Evolutionary conservation across 2,888 invertebrate species (phyloP).

Genomic region (Caenorhabditis auriculariae): DNA sequence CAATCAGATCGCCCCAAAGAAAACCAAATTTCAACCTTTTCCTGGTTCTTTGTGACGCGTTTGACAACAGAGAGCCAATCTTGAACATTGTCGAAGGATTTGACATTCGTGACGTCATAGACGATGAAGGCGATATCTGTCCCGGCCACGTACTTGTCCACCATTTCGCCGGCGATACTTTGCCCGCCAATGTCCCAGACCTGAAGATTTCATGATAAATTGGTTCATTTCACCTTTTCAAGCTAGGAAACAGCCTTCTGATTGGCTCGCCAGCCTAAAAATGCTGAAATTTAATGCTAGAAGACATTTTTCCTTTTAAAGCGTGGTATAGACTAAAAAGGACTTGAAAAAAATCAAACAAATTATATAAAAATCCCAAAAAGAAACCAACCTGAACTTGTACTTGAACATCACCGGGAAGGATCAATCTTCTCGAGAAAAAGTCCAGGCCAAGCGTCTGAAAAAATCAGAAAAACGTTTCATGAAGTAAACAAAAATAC

Average conservation of each 20-base stretch:
- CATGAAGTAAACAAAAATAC: too few species aligned
- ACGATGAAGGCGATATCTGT: constrained; percentile 74
- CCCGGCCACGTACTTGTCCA: constrained; percentile 70
- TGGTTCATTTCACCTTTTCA: too few species aligned
- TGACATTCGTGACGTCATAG: constrained; percentile 79
- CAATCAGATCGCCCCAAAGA: too few species aligned
- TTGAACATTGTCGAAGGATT: constrained; percentile 78
- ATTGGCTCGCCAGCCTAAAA: too few species aligned
- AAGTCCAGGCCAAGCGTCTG: constrained; percentile 77
- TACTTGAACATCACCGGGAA: constrained; percentile 67
- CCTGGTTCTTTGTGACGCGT: constrained; percentile 62
- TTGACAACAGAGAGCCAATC: constrained; percentile 73
- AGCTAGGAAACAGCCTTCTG: too few species aligned
- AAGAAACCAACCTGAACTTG: constrained; percentile 46
- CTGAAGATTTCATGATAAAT: constrained; percentile 65
- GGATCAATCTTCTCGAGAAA: constrained; percentile 72
- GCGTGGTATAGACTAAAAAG: not conserved
- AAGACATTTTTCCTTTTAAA: not conserved
- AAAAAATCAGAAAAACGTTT: too few species aligned
- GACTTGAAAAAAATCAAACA: not conserved
- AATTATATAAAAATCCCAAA: not conserved
- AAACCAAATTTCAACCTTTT: constrained; percentile 40
- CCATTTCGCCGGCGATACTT: constrained; percentile 77
- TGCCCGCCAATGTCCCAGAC: constrained; percentile 84
- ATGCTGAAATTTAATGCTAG: too few species aligned